A percentile compares a stretch with the other conserved stretches of the same genome.
These are phyloP conservation scores for Pachliopta kotzebuea DNA, from an alignment of 2,888 invertebrate genomes.

Conservation along the genomic window DNA sequence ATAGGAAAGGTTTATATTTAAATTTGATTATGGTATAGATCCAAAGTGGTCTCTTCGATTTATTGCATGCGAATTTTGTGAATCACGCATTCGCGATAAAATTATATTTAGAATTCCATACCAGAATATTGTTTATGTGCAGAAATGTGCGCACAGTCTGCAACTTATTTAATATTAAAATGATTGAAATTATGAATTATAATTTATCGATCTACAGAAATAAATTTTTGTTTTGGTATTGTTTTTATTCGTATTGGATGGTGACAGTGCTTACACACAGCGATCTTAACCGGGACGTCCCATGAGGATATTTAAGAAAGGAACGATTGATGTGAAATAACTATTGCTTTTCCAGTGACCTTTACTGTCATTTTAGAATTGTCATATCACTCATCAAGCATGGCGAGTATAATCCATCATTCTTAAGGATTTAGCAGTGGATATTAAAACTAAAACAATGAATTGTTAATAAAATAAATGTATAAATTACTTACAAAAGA, in stretches of 20 bases:
- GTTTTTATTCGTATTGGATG: too few relatives aligned
- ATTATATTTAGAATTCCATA: slow-evolving; percentile 50
- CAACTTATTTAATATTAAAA: slow-evolving; percentile 7
- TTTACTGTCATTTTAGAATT: too few relatives aligned
- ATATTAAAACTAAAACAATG: too few relatives aligned
- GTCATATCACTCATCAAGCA: too few relatives aligned
- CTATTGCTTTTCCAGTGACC: too few relatives aligned
- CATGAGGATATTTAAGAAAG: too few relatives aligned
- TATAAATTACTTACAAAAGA: background rate
- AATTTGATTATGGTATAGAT: slow-evolving; percentile 33
- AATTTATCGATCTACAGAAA: background rate
- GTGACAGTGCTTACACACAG: too few relatives aligned
- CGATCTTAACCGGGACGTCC: too few relatives aligned
- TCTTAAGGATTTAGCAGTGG: too few relatives aligned
- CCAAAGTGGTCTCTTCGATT: slow-evolving; percentile 41
- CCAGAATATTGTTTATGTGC: slow-evolving; percentile 26
- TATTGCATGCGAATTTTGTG: slow-evolving; percentile 47
- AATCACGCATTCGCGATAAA: slow-evolving; percentile 46
- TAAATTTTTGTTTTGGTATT: background rate
- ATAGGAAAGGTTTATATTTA: slow-evolving; percentile 32
- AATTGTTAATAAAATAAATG: background rate
- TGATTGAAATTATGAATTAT: background rate
- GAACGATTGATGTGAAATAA: too few relatives aligned
- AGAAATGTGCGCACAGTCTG: slow-evolving; percentile 13
- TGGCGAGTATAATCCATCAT: too few relatives aligned